Base-by-base conservation (phyloP, 2,113 vertebrate species). In the Saguinus imperator region DNA sequence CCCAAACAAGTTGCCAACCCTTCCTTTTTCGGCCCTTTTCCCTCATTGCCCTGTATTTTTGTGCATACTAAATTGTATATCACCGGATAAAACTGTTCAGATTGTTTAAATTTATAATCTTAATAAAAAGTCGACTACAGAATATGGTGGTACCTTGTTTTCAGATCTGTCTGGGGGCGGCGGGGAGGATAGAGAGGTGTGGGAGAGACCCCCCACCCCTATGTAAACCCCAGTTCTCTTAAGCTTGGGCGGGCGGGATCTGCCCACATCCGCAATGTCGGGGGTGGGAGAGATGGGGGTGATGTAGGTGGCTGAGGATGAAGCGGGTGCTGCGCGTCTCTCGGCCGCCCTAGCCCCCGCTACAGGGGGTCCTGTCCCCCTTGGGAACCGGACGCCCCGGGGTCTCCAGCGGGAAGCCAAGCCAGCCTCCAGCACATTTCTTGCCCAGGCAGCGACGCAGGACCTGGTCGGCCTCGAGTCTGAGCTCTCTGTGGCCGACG, bases 61-160 rank as follows among this genome's bases (percentile, higher is more conserved):
- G 99, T 99, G 99, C 99, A 98, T 98, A 98, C 98, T 98, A 99
- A 99, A 99, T 99, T 99, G 99, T 99, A 99, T 99, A 99, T 99
- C 99, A 99, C 99, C 99, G 99, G 99, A 98, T 99, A 98, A 99
- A 99, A 99, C 99, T 99, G 99, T 99, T 99, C 98, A 98, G 99
- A 99, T 99, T 99, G 99, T 99, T 99, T 99, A 99, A 99, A 99
- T 99, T 99, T 99, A 99, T 99, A 99, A 99, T 98, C 99, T 99
- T 99, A 99, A 99, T 99, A 99, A 99, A 99, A 98, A 98, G 96
- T 98, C 98, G 98, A 98, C 95, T 99, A 97, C 98, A 98, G 73
- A 89, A 98, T 89, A 87, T 95, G 97, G 89, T 52, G 93, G 94
- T 87, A 81, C 76, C 92, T 66, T 95, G 48, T 0, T 68, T 95